A percentile compares a stretch with the other conserved stretches of the same genome.
phyloP scores from a whole-genome alignment of 2,113 vertebrate species.

The Etia nguti region DNA sequence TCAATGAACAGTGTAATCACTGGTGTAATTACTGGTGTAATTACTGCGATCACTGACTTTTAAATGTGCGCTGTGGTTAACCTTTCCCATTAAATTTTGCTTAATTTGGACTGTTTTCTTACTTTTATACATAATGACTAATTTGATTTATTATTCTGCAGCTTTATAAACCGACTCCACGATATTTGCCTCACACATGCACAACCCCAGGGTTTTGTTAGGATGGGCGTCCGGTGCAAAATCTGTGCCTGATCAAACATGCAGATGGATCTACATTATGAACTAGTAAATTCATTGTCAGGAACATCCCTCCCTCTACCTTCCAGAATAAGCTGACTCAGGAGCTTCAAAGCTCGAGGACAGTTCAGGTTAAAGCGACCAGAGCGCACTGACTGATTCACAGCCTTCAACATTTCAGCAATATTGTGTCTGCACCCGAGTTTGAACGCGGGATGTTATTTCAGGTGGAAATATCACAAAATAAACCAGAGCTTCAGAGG shows the following conservation, averaged over 20 bases:
- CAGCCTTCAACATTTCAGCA: neutral
- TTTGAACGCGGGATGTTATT: neutral
- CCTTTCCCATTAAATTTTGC: neutral
- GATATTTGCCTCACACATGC: neutral
- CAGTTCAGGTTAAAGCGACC: neutral
- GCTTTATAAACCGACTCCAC: neutral
- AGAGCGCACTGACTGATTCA: neutral
- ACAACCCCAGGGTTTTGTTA: neutral
- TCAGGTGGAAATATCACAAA: rapidly evolving
- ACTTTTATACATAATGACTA: rapidly evolving
- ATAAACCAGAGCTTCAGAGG: neutral
- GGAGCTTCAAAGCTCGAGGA: neutral
- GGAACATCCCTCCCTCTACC: neutral
- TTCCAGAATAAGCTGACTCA: neutral
- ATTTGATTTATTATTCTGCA: neutral
- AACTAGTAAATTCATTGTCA: neutral
- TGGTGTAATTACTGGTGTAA: neutral
- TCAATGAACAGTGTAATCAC: neutral
- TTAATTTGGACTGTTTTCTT: neutral
- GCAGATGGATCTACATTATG: neutral
- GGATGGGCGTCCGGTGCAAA: neutral
- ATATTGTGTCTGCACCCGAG: rapidly evolving
- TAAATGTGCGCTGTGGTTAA: neutral
- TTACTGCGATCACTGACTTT: neutral
- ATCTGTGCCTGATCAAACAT: neutral